A percentile compares a stretch with the other conserved stretches of the same genome.
Conservation (phyloP, 2,113 vertebrate species). For the Rhinogobius similis region DNA sequence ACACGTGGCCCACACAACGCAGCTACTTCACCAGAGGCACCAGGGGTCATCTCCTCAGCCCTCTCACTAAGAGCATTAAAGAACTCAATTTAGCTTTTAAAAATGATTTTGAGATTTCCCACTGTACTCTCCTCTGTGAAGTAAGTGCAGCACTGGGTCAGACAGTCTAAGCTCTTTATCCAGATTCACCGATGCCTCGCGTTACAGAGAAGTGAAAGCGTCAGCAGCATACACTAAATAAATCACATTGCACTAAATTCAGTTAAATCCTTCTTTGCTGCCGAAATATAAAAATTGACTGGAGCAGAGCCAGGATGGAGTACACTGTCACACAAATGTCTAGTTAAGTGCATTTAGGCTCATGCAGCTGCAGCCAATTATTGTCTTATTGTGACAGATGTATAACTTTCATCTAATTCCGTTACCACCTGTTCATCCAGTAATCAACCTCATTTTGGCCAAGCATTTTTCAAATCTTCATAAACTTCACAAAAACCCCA, state of each 20-base stretch:
- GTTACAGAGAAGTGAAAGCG: conserved; percentile 63
- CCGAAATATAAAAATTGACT: conserved; percentile 44
- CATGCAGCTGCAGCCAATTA: conserved; percentile 35
- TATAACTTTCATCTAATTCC: conserved; percentile 23
- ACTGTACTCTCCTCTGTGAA: conserved; percentile 32
- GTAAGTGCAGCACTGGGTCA: conserved; percentile 70
- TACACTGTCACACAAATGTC: conserved; percentile 33
- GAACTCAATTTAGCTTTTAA: conserved; percentile 60
- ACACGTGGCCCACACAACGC: conserved; percentile 35
- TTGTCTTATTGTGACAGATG: conserved; percentile 18
- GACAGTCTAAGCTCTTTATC: conserved; percentile 80
- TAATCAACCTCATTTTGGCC: conserved; percentile 9
- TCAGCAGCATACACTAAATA: conserved; percentile 68
- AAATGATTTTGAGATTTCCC: conserved; percentile 49
- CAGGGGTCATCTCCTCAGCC: conserved; percentile 46
- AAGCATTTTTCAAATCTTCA: conserved; percentile 14
- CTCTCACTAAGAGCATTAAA: conserved; percentile 57
- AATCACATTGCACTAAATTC: conserved; percentile 60
- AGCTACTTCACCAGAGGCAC: conserved; percentile 32
- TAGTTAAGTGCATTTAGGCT: conserved; percentile 30
- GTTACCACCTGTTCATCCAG: conserved; percentile 18
- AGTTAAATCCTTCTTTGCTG: conserved; percentile 50
- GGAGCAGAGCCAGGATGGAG: conserved; percentile 48
- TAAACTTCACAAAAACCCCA: conserved; percentile 13
- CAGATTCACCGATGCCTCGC: conserved; percentile 64